phyloP scores from a whole-genome alignment of 2,113 vertebrate species.

The Cnemophilus loriae region DNA sequence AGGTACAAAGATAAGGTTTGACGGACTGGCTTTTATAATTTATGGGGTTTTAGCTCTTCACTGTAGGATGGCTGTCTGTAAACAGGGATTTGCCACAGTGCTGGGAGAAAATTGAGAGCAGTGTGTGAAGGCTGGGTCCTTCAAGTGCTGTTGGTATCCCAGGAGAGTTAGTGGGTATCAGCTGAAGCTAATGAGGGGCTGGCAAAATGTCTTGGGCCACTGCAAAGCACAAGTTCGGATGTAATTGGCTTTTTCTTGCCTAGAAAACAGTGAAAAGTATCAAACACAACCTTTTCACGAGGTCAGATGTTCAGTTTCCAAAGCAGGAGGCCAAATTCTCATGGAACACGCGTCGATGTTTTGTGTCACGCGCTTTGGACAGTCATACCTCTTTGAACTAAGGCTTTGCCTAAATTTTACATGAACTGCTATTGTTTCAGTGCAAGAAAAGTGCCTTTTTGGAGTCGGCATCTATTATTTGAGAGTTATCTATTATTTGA shows the following conservation, averaged over 20 bases:
- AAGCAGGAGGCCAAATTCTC: accelerated
- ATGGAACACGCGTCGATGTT: accelerated
- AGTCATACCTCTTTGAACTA: accelerated
- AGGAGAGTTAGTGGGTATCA: not conserved
- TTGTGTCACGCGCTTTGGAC: accelerated
- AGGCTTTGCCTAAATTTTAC: accelerated
- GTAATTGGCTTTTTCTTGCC: not conserved
- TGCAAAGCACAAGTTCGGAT: not conserved
- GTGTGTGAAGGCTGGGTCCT: not conserved
- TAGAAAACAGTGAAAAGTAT: not conserved
- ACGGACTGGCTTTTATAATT: not conserved
- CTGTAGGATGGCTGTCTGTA: not conserved
- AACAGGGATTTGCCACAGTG: not conserved
- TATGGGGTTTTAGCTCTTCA: not conserved
- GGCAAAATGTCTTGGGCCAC: not conserved
- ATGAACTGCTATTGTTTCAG: accelerated
- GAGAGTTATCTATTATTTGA: not conserved
- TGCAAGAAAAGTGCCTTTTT: not conserved
- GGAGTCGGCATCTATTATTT: accelerated
- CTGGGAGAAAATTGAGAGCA: not conserved
- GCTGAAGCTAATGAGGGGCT: not conserved
- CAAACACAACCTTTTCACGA: not conserved
- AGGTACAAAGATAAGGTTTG: not conserved
- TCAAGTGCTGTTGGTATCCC: not conserved
- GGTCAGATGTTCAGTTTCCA: accelerated